Base-by-base conservation (phyloP, 2,113 vertebrate species). In the Pogonocichla stellata region DNA sequence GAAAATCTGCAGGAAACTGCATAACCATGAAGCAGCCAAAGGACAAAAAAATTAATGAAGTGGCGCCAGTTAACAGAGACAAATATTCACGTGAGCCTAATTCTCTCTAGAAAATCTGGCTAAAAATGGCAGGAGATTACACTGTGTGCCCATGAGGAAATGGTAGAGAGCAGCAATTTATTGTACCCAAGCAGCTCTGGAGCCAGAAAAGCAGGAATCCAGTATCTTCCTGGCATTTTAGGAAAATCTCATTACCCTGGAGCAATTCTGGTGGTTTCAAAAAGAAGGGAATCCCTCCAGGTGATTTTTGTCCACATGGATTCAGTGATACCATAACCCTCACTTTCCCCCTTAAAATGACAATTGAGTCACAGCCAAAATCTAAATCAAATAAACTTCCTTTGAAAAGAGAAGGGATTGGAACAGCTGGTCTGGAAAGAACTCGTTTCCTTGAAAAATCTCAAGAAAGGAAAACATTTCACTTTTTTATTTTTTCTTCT, bases 361-460 rank as follows among this genome's bases (percentile, higher is more conserved):
- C 4, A 20, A 54, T 6, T 65, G 87, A 88, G 28, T 38, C 7
- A 3, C 26, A 56, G 79, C 87, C 94, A 95, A 95, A 90, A 53
- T 56, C 85, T 70, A 78, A 36, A 90, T 64, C 88, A 92, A 96
- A 94, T 92, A 92, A 86, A 77, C 64, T 80, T 93, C 40, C 56
- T 86, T 86, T 56, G 36, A 77, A 94, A 95, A 74, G 64, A 80
- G 51, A 82, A 43, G 28, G 58, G 43, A 66, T 91, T 85, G 71
- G 51, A 92, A 66, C 85, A 94, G 81, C 66, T 93, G 82, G 19
- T 74, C 85, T 88, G 93, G 94, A 96, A 95, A 87, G 31, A 28
- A 67, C n/a, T 83, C 1, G 34, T 95, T 96, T 95, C 74, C 90
- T 87, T 48, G 67, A 92, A 96, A 96, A 96, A 92, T 90, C 67